A percentile compares a stretch with the other conserved stretches of the same genome.
Evolutionary conservation across 1,140 invertebrate species (phyloP).

Genomic region (Pseudomyrmex cubaensis): DNA sequence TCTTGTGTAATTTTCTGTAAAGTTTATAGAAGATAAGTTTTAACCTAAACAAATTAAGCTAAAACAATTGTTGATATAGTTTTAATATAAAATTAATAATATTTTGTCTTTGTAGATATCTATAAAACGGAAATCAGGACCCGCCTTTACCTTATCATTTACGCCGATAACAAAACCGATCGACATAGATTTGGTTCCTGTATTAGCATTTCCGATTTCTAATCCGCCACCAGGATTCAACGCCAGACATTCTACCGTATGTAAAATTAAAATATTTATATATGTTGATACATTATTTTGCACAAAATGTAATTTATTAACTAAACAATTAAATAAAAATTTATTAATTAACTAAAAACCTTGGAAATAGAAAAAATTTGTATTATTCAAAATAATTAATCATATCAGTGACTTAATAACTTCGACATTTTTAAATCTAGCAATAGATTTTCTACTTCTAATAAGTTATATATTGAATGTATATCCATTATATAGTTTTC

Average conservation of each 20-base stretch:
- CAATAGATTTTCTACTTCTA: too few relatives aligned
- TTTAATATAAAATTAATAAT: not conserved
- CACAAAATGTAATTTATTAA: too few relatives aligned
- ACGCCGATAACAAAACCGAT: conserved; percentile 61
- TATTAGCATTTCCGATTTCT: conserved; percentile 79
- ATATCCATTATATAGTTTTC: too few relatives aligned
- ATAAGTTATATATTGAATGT: too few relatives aligned
- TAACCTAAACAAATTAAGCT: not conserved
- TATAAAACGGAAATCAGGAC: conserved; percentile 81
- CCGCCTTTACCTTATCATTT: conserved; percentile 83
- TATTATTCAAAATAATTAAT: too few relatives aligned
- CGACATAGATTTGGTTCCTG: conserved; percentile 84
- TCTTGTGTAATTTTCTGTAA: too few relatives aligned
- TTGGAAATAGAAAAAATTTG: too few relatives aligned
- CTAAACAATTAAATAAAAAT: too few relatives aligned
- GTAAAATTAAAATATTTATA: not conserved
- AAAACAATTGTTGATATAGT: not conserved
- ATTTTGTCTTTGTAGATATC: conserved; percentile 62
- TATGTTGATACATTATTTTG: conserved; percentile 5
- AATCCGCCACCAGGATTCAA: not conserved
- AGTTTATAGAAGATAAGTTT: not conserved
- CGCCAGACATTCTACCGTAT: conserved; percentile 44
- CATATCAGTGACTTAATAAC: too few relatives aligned
- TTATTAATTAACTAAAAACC: too few relatives aligned
- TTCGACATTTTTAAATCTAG: too few relatives aligned